Conservation (phyloP, 2,888 invertebrate genomes). For the Lycaena phlaeas region DNA sequence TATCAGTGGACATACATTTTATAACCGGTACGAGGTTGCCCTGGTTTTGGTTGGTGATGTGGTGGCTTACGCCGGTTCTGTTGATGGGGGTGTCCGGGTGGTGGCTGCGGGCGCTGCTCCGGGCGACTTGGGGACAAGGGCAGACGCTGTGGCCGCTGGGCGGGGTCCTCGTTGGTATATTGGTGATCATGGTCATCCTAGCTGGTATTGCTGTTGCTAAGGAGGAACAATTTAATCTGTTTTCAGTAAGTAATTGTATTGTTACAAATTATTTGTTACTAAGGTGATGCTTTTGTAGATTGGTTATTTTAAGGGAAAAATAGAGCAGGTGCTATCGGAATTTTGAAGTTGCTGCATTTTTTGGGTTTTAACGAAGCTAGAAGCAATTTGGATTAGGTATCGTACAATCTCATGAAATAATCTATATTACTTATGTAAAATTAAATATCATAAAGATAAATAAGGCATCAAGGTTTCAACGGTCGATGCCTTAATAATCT, state of each 20-base stretch:
- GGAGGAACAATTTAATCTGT: slow-evolving; percentile 60
- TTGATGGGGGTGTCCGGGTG: slow-evolving; percentile 50
- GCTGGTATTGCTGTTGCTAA: slow-evolving; percentile 56
- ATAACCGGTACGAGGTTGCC: slow-evolving; percentile 50
- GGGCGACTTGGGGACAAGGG: slow-evolving; percentile 33
- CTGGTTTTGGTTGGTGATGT: slow-evolving; percentile 45
- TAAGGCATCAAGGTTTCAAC: too few species aligned
- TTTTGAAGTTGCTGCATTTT: too few species aligned
- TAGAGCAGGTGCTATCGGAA: too few species aligned
- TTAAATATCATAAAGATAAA: too few species aligned
- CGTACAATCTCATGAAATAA: too few species aligned
- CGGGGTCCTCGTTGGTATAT: slow-evolving; percentile 39
- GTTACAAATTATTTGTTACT: too few species aligned
- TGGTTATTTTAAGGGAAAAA: too few species aligned
- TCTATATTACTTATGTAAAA: too few species aligned
- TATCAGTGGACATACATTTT: slow-evolving; percentile 55
- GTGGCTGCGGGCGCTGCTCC: slow-evolving; percentile 51
- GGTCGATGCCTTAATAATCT: too few species aligned
- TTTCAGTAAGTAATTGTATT: slow-evolving; percentile 52
- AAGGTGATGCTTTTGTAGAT: too few species aligned
- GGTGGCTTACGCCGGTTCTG: slow-evolving; percentile 48
- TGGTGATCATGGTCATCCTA: slow-evolving; percentile 46
- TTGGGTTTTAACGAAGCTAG: too few species aligned
- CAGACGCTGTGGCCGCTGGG: slow-evolving; percentile 48
- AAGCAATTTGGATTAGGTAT: too few species aligned